These are phyloP conservation scores for Proterorhinus semilunaris DNA, from an alignment of 2,113 vertebrate genomes.

Conservation along the genomic window DNA sequence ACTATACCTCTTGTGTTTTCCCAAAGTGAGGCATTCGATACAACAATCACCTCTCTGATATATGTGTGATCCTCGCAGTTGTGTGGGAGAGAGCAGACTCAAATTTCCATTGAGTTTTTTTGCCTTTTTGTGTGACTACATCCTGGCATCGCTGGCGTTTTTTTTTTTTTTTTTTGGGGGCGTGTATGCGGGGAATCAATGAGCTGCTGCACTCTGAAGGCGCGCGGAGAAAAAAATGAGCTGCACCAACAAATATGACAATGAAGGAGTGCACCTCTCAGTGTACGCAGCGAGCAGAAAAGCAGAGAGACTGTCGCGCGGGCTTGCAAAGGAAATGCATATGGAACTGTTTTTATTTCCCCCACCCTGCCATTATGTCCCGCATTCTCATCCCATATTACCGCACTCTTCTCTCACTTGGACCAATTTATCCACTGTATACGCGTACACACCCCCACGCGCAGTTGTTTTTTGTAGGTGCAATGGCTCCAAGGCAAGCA, in stretches of 20 bases:
- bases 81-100: constrained; percentile 26
- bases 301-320: constrained; percentile 65
- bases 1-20: constrained; percentile 8
- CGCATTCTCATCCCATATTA: constrained; percentile 65
- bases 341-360: constrained; percentile 72
- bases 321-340: constrained; percentile 64
- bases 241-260: constrained; percentile 78
- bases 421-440: constrained; percentile 11
- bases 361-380: constrained; percentile 61
- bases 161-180: constrained; percentile 36
- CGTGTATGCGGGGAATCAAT: constrained; percentile 75
- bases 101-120: constrained; percentile 63
- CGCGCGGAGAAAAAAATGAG: constrained; percentile 71
- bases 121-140: constrained; percentile 52
- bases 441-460: constrained; percentile 42
- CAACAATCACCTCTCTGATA: constrained; percentile 49
- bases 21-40: constrained; percentile 1
- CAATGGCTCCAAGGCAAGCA: constrained; percentile 77
- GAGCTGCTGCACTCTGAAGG: constrained; percentile 75
- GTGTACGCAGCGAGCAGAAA: constrained; percentile 76
- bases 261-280: constrained; percentile 80
- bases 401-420: constrained; percentile 32
- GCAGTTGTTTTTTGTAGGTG: constrained; percentile 76
- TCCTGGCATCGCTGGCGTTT: constrained; percentile 57
- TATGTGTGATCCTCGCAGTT: constrained; percentile 14